These are phyloP conservation scores for Miichthys miiuy DNA, from an alignment of 2,797 vertebrate species.

Conservation along the genomic window DNA sequence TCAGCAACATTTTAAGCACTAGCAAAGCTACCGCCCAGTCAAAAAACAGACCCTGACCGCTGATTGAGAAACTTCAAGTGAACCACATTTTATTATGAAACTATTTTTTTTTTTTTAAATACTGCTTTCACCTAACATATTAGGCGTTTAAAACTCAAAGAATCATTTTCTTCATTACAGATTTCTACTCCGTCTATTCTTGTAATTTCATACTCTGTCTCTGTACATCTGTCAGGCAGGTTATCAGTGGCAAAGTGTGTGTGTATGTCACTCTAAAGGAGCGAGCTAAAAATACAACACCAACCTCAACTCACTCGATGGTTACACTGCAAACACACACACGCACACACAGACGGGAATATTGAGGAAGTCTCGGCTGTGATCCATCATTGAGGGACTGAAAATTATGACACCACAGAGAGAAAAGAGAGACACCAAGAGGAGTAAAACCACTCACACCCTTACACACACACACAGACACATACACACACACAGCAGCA, in stretches of 20 bases:
- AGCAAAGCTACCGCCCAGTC: background rate
- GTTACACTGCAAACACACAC: conserved; percentile 24
- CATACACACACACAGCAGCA: conserved; percentile 31
- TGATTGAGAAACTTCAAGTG: conserved; percentile 5
- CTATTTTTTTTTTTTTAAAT: background rate
- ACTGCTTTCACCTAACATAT: background rate
- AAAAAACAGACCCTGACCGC: conserved; percentile 2
- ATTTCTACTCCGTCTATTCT: no score
- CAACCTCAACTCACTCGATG: conserved; percentile 22
- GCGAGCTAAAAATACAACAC: conserved; percentile 58
- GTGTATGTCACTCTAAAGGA: conserved; percentile 36
- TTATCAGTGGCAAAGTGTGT: conserved; percentile 42
- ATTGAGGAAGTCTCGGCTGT: conserved; percentile 79
- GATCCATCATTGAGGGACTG: conserved; percentile 74
- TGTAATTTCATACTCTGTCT: conserved; percentile 19
- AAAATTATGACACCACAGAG: conserved; percentile 71
- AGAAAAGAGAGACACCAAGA: conserved; percentile 33
- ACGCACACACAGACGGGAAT: conserved; percentile 60
- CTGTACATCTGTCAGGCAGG: conserved; percentile 32
- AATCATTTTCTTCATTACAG: background rate
- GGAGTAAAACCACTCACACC: conserved; percentile 38
- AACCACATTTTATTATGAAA: background rate
- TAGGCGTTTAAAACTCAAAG: background rate
- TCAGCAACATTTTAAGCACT: background rate
- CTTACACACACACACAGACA: conserved; percentile 9